phyloP scores from a whole-genome alignment of 2,113 vertebrate species.

The Alectura lathami region DNA sequence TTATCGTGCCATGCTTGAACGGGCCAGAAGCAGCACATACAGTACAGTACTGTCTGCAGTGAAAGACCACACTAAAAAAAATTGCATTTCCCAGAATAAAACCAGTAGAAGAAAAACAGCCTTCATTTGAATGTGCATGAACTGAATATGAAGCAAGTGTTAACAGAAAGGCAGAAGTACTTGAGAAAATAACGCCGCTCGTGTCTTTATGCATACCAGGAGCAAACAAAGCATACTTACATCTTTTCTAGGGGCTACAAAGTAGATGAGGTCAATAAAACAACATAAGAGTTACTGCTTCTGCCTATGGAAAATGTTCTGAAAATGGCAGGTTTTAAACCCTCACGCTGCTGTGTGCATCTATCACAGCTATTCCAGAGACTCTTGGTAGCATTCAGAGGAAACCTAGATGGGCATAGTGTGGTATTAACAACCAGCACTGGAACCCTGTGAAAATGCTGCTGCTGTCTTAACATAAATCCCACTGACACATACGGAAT shows the following conservation, averaged over 20 bases:
- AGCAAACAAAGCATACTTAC: not conserved
- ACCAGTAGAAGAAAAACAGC: not conserved
- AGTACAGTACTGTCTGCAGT: not conserved
- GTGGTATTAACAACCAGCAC: not conserved
- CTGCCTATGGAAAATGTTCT: not conserved
- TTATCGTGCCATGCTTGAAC: not conserved
- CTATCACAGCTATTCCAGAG: not conserved
- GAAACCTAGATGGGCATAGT: not conserved
- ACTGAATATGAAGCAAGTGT: not conserved
- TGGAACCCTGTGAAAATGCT: not conserved
- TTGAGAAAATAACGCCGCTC: not conserved
- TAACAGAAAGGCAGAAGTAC: slow-evolving; percentile 10
- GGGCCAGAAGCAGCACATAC: not conserved
- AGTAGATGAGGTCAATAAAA: not conserved
- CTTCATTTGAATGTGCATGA: not conserved
- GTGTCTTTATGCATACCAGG: not conserved
- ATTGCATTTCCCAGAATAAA: not conserved
- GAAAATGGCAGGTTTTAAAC: not conserved
- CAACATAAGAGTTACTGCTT: not conserved
- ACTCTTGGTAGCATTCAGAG: not conserved
- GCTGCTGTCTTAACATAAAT: not conserved
- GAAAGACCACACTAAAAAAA: not conserved
- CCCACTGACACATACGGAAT: not conserved
- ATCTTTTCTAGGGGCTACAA: not conserved
- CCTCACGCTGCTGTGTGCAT: not conserved